Base-by-base conservation (phyloP, 37 sponge, comb jelly and placozoan genomes). In the Hexactinellida sp. region DNA sequence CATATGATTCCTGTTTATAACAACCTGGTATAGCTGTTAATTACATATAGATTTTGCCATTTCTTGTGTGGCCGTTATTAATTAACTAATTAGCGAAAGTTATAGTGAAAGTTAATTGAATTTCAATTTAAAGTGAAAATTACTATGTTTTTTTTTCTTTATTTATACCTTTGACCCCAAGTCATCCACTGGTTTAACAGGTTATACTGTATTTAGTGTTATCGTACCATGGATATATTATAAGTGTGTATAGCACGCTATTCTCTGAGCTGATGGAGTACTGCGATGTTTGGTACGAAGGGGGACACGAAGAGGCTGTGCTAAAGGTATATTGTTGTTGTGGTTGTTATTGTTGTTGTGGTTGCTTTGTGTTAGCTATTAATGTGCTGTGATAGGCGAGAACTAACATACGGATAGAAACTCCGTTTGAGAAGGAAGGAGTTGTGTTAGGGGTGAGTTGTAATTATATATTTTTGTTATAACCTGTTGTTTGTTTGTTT, bases 261-360 rank as follows among this genome's bases (percentile, higher is more conserved):
- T 82, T 86, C 37, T 82, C 39, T 36, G 87, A 82, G 16, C 82
- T 86, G 82, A 86, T 86, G 87, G 87, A 86, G 82, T 82, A 82
- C 25, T 86, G 87, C 30, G 36, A 82, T 21, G 38, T 82, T 9
- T 86, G 87, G 87, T 86, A 86, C 32, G 38, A 41, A 13, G 82
- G 71, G 9, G 54, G 84, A n/a, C 37, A 37, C 3, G 76, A 63
- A 63, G 76, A n/a, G 16, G 52, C 52, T 47, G 16, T 16, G 16
- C 16, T 47, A 9, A 47, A 47, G 52, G 52, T 47, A 47, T 19
- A 19, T 19, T 16, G 16, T 47, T 47, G 52, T 47, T 19, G n/a
- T n/a, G n/a, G n/a, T n/a, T n/a, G n/a, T n/a, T n/a, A n/a, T 13
- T 41, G 47, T 13, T 41, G 13, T 41, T 16, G 13, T 5, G 47